These are phyloP conservation scores for Rambutsinella grinnellia DNA, from an alignment of 2,888 invertebrate genomes.

Conservation along the genomic window DNA sequence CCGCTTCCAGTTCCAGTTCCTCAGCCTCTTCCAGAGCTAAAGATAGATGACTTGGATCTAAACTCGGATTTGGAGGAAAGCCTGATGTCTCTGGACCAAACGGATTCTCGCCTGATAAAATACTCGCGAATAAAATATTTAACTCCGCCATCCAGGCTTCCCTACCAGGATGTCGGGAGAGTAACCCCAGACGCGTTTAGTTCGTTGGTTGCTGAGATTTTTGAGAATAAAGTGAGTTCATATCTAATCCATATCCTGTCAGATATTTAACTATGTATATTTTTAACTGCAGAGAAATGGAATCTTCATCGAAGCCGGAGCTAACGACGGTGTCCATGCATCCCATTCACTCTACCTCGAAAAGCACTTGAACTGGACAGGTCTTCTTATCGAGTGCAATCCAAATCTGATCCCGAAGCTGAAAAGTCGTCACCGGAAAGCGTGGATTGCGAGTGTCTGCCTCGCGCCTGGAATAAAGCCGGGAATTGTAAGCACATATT, in stretches of 20 bases:
- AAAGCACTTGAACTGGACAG: conserved; percentile 32
- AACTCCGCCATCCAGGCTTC: conserved; percentile 19
- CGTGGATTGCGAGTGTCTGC: conserved; percentile 36
- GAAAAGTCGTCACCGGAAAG: background rate
- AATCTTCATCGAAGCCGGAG: too few species aligned
- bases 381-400: too few species aligned
- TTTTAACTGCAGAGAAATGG: conserved; percentile 20
- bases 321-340: too few species aligned
- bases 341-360: conserved; percentile 30
- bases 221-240: conserved; percentile 25
- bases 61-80: too few species aligned
- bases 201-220: conserved; percentile 15
- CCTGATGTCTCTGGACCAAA: conserved; percentile 1
- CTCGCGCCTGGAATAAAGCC: conserved; percentile 1
- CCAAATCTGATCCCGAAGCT: conserved; percentile 36
- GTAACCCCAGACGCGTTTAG: background rate
- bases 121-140: conserved; percentile 16
- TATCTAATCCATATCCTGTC: too few species aligned
- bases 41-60: too few species aligned
- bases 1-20: too few species aligned
- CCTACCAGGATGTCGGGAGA: conserved; percentile 6
- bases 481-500: conserved; percentile 8
- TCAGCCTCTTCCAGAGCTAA: too few species aligned
- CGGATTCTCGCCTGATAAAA: background rate
- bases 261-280: too few species aligned